Percentiles rank a stretch among this genome's conserved stretches.
phyloP scores from a whole-genome alignment of 2,113 vertebrate species.

The Boulengeromyrus knoepffleri region DNA sequence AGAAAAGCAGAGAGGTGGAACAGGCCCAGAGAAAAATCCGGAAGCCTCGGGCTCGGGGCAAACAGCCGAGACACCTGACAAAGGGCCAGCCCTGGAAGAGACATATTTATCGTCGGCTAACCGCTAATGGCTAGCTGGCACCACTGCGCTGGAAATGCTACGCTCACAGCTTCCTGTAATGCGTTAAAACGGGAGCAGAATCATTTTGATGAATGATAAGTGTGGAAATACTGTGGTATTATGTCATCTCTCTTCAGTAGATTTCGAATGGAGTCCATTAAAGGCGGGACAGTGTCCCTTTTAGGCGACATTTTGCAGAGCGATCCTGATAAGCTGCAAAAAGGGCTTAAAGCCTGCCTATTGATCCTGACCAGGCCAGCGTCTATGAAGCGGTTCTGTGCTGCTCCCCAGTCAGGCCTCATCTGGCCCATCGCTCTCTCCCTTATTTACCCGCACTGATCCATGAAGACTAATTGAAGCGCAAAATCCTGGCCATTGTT shows the following conservation, averaged over 20 bases:
- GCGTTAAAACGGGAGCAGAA: neutral
- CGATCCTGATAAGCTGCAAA: neutral
- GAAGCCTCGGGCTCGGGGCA: neutral
- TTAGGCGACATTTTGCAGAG: conserved; percentile 4
- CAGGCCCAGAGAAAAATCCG: neutral
- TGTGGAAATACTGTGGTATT: neutral
- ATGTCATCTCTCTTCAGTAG: neutral
- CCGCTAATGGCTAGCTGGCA: neutral
- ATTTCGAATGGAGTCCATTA: neutral
- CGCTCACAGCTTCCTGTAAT: neutral
- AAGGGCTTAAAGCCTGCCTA: conserved; percentile 16
- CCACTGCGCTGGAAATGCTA: neutral
- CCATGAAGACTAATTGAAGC: conserved; percentile 79
- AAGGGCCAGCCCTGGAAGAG: neutral
- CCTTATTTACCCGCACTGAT: conserved; percentile 67
- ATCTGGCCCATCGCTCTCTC: conserved; percentile 67
- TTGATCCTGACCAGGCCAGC: conserved; percentile 30
- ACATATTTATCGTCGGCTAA: neutral
- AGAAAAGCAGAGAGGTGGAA: neutral
- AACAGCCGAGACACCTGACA: neutral
- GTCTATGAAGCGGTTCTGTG: conserved; percentile 57
- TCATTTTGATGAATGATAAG: neutral
- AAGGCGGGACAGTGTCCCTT: neutral
- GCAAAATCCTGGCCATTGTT: conserved; percentile 74
- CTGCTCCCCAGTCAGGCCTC: conserved; percentile 59